These are phyloP conservation scores for Vidua macroura DNA, from an alignment of 2,113 vertebrate genomes.

Conservation along the genomic window DNA sequence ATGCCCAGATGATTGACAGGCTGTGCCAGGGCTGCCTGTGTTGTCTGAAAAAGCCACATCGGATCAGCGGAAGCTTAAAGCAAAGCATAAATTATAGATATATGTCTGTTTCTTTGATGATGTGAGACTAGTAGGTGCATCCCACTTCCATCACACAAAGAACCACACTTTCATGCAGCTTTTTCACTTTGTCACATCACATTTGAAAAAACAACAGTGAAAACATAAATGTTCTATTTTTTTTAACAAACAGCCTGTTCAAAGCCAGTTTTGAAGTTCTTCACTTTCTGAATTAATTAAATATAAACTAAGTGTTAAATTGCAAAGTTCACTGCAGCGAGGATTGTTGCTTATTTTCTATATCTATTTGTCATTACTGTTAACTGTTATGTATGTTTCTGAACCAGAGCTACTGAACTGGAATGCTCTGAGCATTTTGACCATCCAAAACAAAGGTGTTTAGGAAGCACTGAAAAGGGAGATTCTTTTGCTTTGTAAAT, in stretches of 20 bases:
- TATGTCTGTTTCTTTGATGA: constrained; percentile 82
- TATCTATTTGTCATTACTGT: constrained; percentile 58
- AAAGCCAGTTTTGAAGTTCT: constrained; percentile 70
- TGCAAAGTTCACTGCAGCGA: constrained; percentile 65
- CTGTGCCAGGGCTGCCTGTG: constrained; percentile 78
- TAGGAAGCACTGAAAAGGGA: neutral
- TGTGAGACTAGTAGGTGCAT: constrained; percentile 76
- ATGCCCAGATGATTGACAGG: constrained; percentile 79
- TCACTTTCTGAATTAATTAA: constrained; percentile 77
- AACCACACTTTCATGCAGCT: constrained; percentile 75
- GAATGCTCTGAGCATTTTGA: constrained; percentile 50
- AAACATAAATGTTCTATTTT: constrained; percentile 82
- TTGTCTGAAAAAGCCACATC: constrained; percentile 83
- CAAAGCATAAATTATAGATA: constrained; percentile 90
- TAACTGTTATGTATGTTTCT: constrained; percentile 39
- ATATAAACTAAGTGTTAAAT: constrained; percentile 78
- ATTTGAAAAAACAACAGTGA: constrained; percentile 88
- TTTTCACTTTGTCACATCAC: constrained; percentile 86
- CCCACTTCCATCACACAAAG: constrained; percentile 77
- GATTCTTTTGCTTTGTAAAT: constrained; percentile 56
- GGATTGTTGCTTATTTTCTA: constrained; percentile 54
- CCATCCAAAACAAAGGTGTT: constrained; percentile 58
- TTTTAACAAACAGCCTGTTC: constrained; percentile 81
- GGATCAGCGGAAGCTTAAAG: constrained; percentile 80
- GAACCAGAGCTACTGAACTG: constrained; percentile 45